phyloP scores from a whole-genome alignment of 2,113 vertebrate genomes.

The Piaya cayana region DNA sequence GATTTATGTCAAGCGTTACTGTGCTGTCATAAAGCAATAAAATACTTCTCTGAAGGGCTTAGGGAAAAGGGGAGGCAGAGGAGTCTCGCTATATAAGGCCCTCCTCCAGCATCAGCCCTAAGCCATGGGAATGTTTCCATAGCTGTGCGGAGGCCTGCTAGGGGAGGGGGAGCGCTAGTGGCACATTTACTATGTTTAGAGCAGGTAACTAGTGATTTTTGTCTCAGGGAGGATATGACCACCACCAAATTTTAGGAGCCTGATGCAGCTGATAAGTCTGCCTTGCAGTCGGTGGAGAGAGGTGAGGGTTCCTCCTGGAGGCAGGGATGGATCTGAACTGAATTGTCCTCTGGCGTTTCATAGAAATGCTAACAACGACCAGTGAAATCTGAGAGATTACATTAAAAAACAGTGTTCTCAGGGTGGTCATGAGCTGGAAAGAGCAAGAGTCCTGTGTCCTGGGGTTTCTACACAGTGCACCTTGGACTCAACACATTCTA shows the following conservation, averaged over 20 bases:
- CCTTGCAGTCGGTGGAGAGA: neutral
- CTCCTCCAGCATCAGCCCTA: neutral
- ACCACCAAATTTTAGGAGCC: neutral
- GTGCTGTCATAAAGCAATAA: constrained; percentile 51
- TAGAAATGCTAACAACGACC: neutral
- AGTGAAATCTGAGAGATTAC: neutral
- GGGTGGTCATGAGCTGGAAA: neutral
- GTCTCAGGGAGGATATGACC: neutral
- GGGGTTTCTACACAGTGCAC: neutral
- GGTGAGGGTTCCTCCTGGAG: neutral
- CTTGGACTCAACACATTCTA: neutral
- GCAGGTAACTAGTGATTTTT: neutral
- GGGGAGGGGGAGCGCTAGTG: neutral
- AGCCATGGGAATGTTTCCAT: constrained; percentile 18
- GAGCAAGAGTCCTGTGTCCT: neutral
- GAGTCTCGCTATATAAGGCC: constrained; percentile 23
- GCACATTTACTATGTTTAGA: neutral
- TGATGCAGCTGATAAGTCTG: neutral
- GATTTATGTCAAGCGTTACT: constrained; percentile 50
- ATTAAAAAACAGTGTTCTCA: neutral
- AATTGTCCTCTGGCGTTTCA: neutral
- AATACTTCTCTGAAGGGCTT: constrained; percentile 43
- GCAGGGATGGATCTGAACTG: neutral
- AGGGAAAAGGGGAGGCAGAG: constrained; percentile 21
- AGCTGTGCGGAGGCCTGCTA: neutral